A percentile compares a stretch with the other conserved stretches of the same genome.
Evolutionary conservation across 2,113 vertebrate genomes (phyloP).

Genomic region (Aspidoscelis tigris): DNA sequence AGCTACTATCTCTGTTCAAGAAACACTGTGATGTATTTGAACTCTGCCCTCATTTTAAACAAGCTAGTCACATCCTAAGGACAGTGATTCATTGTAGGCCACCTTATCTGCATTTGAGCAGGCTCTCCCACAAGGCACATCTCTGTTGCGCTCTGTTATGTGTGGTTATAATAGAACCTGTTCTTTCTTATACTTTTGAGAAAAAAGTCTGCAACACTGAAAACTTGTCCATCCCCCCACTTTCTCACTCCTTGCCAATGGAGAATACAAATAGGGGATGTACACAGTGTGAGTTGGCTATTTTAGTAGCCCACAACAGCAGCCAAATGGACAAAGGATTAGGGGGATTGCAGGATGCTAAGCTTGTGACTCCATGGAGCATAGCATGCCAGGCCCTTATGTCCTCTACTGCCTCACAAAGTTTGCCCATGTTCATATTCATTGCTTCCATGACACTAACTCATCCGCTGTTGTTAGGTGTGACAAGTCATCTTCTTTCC

Average conservation of each 20-base stretch:
- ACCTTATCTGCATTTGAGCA: constrained; percentile 62
- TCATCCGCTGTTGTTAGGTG: too few species aligned
- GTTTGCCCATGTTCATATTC: too few species aligned
- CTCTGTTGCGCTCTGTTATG: constrained; percentile 55
- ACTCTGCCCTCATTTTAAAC: constrained; percentile 64
- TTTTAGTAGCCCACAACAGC: constrained; percentile 57
- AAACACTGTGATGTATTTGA: constrained; percentile 43
- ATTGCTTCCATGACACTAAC: too few species aligned
- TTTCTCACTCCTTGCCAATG: constrained; percentile 30
- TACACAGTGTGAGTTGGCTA: constrained; percentile 53
- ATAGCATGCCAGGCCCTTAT: too few species aligned
- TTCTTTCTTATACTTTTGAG: background rate
- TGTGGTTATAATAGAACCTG: constrained; percentile 48
- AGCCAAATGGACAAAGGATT: too few species aligned
- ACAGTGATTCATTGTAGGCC: constrained; percentile 60
- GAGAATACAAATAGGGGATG: constrained; percentile 50
- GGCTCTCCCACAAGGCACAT: constrained; percentile 41
- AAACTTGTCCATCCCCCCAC: constrained; percentile 53
- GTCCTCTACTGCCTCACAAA: too few species aligned
- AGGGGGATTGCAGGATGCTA: too few species aligned
- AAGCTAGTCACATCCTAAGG: constrained; percentile 52
- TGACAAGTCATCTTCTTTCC: too few species aligned
- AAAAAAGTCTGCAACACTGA: constrained; percentile 63
- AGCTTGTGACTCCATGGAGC: too few species aligned
- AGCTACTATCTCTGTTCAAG: constrained; percentile 44